Percentiles rank a stretch among this genome's conserved stretches.
phyloP scores from a whole-genome alignment of 2,797 vertebrate genomes.

The Notamacropus eugenii region DNA sequence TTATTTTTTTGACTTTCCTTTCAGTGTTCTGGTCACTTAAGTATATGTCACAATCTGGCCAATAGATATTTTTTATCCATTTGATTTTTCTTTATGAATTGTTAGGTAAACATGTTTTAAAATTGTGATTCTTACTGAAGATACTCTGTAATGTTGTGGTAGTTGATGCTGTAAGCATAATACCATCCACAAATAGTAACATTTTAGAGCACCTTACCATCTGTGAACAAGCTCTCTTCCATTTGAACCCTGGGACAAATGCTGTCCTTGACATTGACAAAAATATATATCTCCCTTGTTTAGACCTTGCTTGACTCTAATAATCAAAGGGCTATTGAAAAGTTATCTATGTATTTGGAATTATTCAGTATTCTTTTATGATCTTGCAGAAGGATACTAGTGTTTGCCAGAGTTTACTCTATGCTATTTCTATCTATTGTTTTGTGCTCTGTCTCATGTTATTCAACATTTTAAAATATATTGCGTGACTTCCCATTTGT shows the following conservation, averaged over 20 bases:
- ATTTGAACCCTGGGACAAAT: neutral
- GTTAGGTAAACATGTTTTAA: neutral
- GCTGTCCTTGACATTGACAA: neutral
- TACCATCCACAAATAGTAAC: neutral
- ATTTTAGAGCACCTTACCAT: neutral
- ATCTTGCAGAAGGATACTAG: neutral
- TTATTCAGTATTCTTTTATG: neutral
- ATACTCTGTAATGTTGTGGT: neutral
- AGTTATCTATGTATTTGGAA: neutral
- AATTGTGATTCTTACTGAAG: neutral
- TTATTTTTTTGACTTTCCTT: neutral
- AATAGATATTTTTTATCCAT: neutral
- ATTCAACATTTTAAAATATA: neutral
- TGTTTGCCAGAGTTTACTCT: slow-evolving; percentile 41
- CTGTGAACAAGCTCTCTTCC: neutral
- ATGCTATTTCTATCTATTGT: neutral
- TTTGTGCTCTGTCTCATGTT: neutral
- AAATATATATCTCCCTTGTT: neutral
- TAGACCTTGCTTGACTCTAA: neutral
- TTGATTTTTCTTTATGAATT: neutral
- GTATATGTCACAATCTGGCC: neutral
- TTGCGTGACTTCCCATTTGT: neutral
- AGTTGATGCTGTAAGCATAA: neutral
- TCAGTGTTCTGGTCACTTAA: neutral
- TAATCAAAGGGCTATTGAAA: neutral